Evolutionary conservation across 2,888 invertebrate species (phyloP), one percentile per base, ranked within the genome.

Genomic region (Aleiodes alternator): DNA sequence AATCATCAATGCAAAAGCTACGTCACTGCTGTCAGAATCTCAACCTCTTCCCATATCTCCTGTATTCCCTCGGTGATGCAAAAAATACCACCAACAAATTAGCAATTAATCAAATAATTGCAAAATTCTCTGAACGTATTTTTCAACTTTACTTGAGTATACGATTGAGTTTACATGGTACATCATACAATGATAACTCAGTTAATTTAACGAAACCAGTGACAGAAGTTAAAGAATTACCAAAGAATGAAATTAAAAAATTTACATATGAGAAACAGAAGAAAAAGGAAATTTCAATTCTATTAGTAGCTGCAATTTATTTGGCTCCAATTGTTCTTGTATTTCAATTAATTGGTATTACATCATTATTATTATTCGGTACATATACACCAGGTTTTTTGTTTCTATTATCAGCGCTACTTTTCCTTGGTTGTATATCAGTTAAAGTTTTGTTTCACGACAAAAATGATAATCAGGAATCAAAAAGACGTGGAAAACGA

Each of bases 21-120:
- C 88, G 88, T 14, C 89, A 89, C 75, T 89, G 89, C 57, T 89
- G 89, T 57, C 89, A 89, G 79, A 89, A 89, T 80, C 75, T 89
- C n/a, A 88, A 88, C 72, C 82, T 89, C 14, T 82, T 89, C 57
- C 88, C 89, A 4, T 89, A 88, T 69, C 80, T 89, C n/a, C 82
- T 89, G 2, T 88, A 89, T 71, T 85, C 89, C 12, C 86, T 88
- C 71, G 88, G 84, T 11, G 86, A 88, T 68, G 84, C 87, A 0
- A 89, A 87, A 72, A 86, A 86, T 23, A 48, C 64, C 16, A 64
- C 31, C 50, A 11, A 64, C 53, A 64, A 64, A 8, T 12, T 50
- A 48, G 51, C 31, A 29, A 4, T 84, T 9, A 84, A 82, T 3
- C 72, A 84, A 4, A 74, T 88, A 3, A 69, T 88, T 4, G 80